Percentiles rank a stretch among this genome's conserved stretches.
Conservation (phyloP, 2,888 invertebrate species). For the Andrena praecox region DNA sequence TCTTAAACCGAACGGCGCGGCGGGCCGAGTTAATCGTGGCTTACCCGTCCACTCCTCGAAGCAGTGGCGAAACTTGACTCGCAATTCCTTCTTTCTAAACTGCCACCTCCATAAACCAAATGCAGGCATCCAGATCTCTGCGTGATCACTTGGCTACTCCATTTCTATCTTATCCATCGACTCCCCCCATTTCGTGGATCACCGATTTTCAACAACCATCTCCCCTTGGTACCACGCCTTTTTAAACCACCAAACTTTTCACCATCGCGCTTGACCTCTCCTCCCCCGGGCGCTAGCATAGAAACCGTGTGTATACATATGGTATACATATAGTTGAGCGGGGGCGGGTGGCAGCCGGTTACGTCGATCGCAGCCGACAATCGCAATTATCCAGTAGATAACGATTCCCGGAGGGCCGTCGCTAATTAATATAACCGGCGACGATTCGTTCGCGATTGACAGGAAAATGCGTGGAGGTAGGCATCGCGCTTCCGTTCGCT, state of each 20-base stretch:
- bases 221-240: background rate
- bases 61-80: background rate
- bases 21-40: background rate
- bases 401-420: slow-evolving; percentile 80
- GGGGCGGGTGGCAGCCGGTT: slow-evolving; percentile 22
- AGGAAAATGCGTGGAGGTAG: slow-evolving; percentile 76
- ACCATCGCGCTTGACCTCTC: slow-evolving; percentile 7
- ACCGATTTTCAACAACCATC: too few relatives aligned
- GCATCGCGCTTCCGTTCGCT: slow-evolving; percentile 46
- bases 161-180: too few relatives aligned
- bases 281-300: background rate
- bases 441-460: slow-evolving; percentile 83
- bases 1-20: background rate
- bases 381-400: slow-evolving; percentile 82
- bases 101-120: too few relatives aligned
- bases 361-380: slow-evolving; percentile 79
- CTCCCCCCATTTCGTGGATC: too few relatives aligned
- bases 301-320: slow-evolving; percentile 29
- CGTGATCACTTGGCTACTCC: too few relatives aligned
- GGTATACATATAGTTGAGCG: slow-evolving; percentile 8
- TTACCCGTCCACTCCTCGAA: slow-evolving; percentile 2
- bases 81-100: too few relatives aligned
- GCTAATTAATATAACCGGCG: slow-evolving; percentile 84
- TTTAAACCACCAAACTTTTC: background rate
- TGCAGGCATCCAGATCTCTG: too few relatives aligned